Conservation (phyloP, 2,888 invertebrate genomes). For the Archips xylosteana region DNA sequence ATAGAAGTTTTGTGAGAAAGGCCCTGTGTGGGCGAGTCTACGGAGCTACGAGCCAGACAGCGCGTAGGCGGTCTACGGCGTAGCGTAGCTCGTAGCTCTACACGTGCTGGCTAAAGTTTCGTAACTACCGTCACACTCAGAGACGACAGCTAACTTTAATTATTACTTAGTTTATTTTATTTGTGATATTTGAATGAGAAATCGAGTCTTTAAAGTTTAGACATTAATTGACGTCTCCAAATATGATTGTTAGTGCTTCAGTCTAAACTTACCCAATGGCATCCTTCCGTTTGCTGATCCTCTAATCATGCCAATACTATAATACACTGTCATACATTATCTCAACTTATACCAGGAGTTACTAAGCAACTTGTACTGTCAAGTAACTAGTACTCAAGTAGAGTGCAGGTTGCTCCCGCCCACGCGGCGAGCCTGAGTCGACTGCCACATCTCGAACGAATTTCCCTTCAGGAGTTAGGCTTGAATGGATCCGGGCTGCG, state of each 20-base stretch:
- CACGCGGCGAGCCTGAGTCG: constrained; percentile 70
- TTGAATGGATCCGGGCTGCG: constrained; percentile 88
- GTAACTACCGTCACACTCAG: constrained; percentile 6
- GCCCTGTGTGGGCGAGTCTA: constrained; percentile 80
- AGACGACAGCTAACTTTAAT: background rate
- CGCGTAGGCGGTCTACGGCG: constrained; percentile 77
- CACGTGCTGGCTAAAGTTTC: constrained; percentile 57
- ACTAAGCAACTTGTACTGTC: constrained; percentile 3
- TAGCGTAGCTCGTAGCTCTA: constrained; percentile 68
- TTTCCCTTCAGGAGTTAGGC: constrained; percentile 85
- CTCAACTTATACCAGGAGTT: background rate
- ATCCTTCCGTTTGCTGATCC: constrained; percentile 20
- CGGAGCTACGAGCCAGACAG: constrained; percentile 75
- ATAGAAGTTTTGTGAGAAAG: constrained; percentile 54
- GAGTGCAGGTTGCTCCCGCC: constrained; percentile 52
- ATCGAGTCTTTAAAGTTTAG: background rate
- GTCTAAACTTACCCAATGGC: constrained; percentile 23
- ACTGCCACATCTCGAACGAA: constrained; percentile 83
- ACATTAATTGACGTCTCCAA: background rate
- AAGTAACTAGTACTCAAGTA: constrained; percentile 15
- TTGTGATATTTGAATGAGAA: no score
- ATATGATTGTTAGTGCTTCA: background rate
- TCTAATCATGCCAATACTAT: constrained; percentile 22
- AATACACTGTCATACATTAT: constrained; percentile 18
- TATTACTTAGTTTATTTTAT: background rate